phyloP scores from a whole-genome alignment of 2,797 vertebrate genomes.

The Apogon hyalosoma region DNA sequence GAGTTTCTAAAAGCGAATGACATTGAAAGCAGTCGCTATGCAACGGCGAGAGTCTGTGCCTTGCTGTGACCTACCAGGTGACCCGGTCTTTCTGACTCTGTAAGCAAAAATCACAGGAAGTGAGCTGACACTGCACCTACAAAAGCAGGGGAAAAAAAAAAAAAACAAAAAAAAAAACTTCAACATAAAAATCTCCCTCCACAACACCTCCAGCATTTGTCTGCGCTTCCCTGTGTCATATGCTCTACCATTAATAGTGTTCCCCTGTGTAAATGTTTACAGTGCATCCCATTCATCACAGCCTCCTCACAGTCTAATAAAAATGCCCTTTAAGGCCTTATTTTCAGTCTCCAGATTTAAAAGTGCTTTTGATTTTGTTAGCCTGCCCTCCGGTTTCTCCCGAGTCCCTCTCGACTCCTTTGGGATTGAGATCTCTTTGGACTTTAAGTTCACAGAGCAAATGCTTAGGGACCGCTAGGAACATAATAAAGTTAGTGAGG shows the following conservation, averaged over 20 bases:
- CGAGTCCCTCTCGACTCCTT: conserved; percentile 52
- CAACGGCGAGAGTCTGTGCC: conserved; percentile 58
- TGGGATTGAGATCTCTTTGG: conserved; percentile 72
- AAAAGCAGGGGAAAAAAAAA: conserved; percentile 48
- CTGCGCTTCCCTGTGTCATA: conserved; percentile 62
- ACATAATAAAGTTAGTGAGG: conserved; percentile 70
- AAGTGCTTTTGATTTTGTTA: conserved; percentile 70
- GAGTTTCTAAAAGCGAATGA: conserved; percentile 62
- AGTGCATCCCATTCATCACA: conserved; percentile 80
- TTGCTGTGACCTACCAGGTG: conserved; percentile 67
- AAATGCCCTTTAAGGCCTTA: conserved; percentile 73
- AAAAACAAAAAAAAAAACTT: conserved; percentile 38
- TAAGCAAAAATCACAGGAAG: conserved; percentile 75
- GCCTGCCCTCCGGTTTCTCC: conserved; percentile 69
- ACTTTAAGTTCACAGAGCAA: conserved; percentile 72
- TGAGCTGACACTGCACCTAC: conserved; percentile 79
- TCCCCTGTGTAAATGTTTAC: conserved; percentile 78
- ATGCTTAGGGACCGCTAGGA: conserved; percentile 55
- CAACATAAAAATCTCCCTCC: conserved; percentile 57
- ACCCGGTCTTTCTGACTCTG: conserved; percentile 71
- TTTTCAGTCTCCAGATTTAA: conserved; percentile 65
- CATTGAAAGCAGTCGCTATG: conserved; percentile 70
- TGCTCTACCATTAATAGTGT: conserved; percentile 69
- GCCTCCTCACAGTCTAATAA: conserved; percentile 70
- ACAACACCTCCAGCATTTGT: conserved; percentile 58